phyloP scores from a whole-genome alignment of 2,888 invertebrate genomes.

The Strigamia crassipes region DNA sequence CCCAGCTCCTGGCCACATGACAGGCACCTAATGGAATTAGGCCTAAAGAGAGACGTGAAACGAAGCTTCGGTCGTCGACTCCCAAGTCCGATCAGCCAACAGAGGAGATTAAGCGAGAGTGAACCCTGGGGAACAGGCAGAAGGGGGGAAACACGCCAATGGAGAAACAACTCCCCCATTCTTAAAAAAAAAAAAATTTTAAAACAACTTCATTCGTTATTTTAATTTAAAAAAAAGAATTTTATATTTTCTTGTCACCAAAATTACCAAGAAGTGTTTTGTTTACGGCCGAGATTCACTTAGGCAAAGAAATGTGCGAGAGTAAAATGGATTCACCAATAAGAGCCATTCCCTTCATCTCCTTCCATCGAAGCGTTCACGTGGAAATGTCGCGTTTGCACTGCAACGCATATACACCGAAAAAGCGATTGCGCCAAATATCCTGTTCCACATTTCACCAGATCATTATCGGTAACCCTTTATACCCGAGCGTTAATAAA shows the following conservation, averaged over 20 bases:
- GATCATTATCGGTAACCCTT: slow-evolving; percentile 12
- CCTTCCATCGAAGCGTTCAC: slow-evolving; percentile 15
- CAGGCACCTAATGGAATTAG: slow-evolving; percentile 31
- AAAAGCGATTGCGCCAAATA: not conserved
- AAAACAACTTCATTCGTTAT: too few relatives aligned
- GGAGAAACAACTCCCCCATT: not conserved
- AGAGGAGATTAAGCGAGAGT: slow-evolving; percentile 11
- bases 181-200: not conserved
- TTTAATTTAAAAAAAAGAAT: not conserved
- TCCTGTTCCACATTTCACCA: slow-evolving; percentile 14
- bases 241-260: not conserved
- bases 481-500: not conserved
- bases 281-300: not conserved
- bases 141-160: not conserved
- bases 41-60: not conserved
- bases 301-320: not conserved
- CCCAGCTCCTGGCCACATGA: slow-evolving; percentile 7
- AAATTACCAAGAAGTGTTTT: not conserved
- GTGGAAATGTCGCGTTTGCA: slow-evolving; percentile 28
- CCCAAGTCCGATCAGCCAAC: slow-evolving; percentile 19
- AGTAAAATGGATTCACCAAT: slow-evolving; percentile 13
- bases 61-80: slow-evolving; percentile 17
- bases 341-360: slow-evolving; percentile 12
- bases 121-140: slow-evolving; percentile 7
- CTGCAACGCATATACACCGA: not conserved